A percentile compares a stretch with the other conserved stretches of the same genome.
Conservation (phyloP, 2,888 invertebrate species). For the Eremobia ochroleuca region DNA sequence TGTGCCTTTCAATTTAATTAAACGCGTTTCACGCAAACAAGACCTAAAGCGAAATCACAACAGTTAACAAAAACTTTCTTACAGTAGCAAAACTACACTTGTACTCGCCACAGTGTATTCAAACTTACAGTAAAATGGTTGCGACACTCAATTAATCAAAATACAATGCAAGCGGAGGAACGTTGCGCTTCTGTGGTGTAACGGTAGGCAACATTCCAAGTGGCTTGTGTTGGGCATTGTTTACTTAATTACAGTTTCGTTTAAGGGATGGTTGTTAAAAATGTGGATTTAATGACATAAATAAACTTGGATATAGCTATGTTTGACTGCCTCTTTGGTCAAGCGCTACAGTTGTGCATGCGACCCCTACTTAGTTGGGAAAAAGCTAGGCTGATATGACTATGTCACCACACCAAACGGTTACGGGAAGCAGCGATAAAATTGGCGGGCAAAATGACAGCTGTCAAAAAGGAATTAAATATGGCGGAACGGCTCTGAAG, state of each 20-base stretch:
- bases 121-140: constrained; percentile 36
- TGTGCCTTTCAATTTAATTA: background rate
- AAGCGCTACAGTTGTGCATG: background rate
- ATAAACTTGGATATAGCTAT: background rate
- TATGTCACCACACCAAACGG: background rate
- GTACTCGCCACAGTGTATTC: constrained; percentile 43
- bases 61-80: constrained; percentile 8
- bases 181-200: constrained; percentile 34
- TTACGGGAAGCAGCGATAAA: background rate
- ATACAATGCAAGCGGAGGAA: constrained; percentile 40
- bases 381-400: background rate
- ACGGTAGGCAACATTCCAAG: constrained; percentile 22
- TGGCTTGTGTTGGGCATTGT: constrained; percentile 27
- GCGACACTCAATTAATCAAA: constrained; percentile 53
- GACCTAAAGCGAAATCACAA: constrained; percentile 2
- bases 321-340: background rate
- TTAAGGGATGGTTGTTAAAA: background rate
- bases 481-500: constrained; percentile 22
- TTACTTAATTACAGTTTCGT: constrained; percentile 8
- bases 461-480: constrained; percentile 42
- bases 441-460: constrained; percentile 46
- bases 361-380: background rate
- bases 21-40: background rate
- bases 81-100: constrained; percentile 15
- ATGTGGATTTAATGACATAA: background rate